Evolutionary conservation across 2,113 vertebrate genomes (phyloP), one percentile per base, ranked within the genome.

Genomic region (Nothocercus nigrocapillus): DNA sequence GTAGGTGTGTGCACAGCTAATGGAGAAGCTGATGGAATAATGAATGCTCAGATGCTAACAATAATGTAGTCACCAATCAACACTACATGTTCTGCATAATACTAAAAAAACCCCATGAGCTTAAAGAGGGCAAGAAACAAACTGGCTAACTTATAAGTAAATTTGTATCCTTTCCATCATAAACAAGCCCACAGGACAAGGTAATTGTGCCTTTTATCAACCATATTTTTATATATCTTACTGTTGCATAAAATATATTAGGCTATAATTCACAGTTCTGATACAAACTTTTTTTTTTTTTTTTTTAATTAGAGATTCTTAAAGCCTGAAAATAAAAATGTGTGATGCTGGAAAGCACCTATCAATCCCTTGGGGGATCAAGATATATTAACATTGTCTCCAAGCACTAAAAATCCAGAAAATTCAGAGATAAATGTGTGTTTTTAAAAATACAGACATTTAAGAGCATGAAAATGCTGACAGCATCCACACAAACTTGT

Each of bases 1-100:
- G 28, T 90, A 93, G 93, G 80, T 90, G 78, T 64, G 16, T 66
- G 38, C 72, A 76, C 32, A 78, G 38, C 34, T 85, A 87, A 88
- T 69, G 40, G 32, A 34, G 84, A 89, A 95, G 24, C n/a, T 83
- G 72, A 63, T 56, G 54, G n/a, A 11, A 68, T 88, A 79, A 90
- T 68, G 72, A 90, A 85, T 72, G 54, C 11, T 68, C 45, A 80
- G 38, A 83, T 80, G 15, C 28, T 45, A 89, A 58, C 45, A 88
- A 80, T 32, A 85, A 64, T 53, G 47, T 21, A 87, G 34, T 22
- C 36, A 62, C 54, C 40, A 87, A 81, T 4, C 1, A 27, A 38
- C 17, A 49, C 49, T 69, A 18, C 11, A 9, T 30, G 15, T 47
- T 80, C 51, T 81, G 25, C 17, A 83, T 42, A 83, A 10, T 11